Evolutionary conservation across 2,113 vertebrate species (phyloP).

Genomic region (Polypterus senegalus): DNA sequence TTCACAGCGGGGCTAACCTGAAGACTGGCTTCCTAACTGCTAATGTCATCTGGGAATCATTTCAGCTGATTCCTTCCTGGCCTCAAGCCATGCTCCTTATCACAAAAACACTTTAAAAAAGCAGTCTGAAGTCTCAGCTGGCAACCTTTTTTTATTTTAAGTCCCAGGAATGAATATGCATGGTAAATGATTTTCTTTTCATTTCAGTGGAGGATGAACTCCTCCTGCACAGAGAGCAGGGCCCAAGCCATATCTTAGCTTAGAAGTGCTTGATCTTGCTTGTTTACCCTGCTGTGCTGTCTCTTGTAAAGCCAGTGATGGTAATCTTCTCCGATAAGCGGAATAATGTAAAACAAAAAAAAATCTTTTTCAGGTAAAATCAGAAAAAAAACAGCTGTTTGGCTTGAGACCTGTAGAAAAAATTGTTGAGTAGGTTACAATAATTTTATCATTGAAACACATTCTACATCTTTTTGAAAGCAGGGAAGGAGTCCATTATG

Average conservation of each 20-base stretch:
- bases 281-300: too few relatives aligned
- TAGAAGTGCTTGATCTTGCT: neutral
- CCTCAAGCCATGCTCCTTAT: neutral
- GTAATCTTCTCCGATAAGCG: too few relatives aligned
- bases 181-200: neutral
- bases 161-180: neutral
- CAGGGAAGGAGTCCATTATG: too few relatives aligned
- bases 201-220: neutral
- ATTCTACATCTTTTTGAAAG: too few relatives aligned
- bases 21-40: neutral
- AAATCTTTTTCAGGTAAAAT: too few relatives aligned
- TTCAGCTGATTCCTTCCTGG: neutral
- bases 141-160: conserved; percentile 2
- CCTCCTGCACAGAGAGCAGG: neutral
- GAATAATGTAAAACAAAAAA: too few relatives aligned
- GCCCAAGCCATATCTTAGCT: neutral
- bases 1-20: neutral
- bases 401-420: too few relatives aligned
- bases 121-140: neutral
- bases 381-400: too few relatives aligned
- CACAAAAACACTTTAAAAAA: neutral
- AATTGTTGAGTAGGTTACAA: too few relatives aligned
- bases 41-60: neutral
- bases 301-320: too few relatives aligned
- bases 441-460: too few relatives aligned